Evolutionary conservation across 1,140 invertebrate species (phyloP), one percentile per base, ranked within the genome.

Genomic region (Mamestra configurata): DNA sequence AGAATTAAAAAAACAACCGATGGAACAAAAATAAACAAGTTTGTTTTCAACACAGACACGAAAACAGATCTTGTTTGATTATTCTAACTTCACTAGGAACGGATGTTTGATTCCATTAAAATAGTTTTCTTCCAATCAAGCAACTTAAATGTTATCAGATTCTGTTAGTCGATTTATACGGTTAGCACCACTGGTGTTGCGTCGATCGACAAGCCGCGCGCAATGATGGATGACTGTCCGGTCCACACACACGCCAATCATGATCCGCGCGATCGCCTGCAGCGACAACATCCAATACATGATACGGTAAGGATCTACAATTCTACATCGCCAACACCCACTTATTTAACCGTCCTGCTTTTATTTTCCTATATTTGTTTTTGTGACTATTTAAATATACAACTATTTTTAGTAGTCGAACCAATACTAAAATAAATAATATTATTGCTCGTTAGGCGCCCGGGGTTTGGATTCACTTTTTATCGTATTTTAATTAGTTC

Each of bases 181-280:
- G 76, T 78, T 53, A 78, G 46, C 70, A 78, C 46, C 80, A 73
- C 40, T 64, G 77, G 79, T 77, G 64, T 57, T 49, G 66, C 20
- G 22, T 31, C 35, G 68, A 72, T 81, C 72, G 49, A 49, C 76
- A 81, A 66, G 59, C 57, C 46, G n/a, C 43, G 51, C 46, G 78
- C 76, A 72, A 73, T 81, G 80, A 81, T 81, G 76, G 64, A 81
- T 78, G 80, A 66, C 57, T 78, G 49, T 78, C 75, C 68, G 35
- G 66, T 81, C 37, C 75, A 68, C 37, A n/a, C n/a, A 78, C 68
- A 64, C 37, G 68, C 46, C 59, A 81, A 78, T 73, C 46, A 81
- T 66, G 46, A 51, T 31, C 24, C 31, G 70, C 46, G 53, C 76
- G 71, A 75, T 75, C 71, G 76, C 80, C 75, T 55, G 76, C 57